These are phyloP conservation scores for Eupeodes luniger DNA, from an alignment of 2,888 invertebrate genomes.

Conservation along the genomic window DNA sequence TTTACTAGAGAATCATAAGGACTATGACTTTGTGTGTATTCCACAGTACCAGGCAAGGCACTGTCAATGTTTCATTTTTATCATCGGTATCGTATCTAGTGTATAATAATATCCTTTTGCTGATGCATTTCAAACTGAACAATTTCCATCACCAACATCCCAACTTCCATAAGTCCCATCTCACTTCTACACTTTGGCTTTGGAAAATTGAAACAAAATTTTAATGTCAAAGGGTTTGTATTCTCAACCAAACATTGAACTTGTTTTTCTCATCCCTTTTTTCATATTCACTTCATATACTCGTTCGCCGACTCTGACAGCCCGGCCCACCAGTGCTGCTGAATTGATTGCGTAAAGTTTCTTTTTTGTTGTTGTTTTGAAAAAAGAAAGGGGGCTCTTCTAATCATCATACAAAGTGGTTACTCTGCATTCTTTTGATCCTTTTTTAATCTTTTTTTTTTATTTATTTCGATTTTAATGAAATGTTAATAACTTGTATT, in stretches of 20 bases:
- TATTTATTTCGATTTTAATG: background rate
- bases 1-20: constrained; percentile 12
- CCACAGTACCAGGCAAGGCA: background rate
- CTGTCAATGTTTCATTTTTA: constrained; percentile 24
- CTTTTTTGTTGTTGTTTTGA: background rate
- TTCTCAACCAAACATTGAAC: constrained; percentile 19
- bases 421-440: constrained; percentile 68
- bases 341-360: constrained; percentile 56
- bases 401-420: constrained; percentile 73
- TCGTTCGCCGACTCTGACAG: no score
- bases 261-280: constrained; percentile 42
- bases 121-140: constrained; percentile 41
- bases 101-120: constrained; percentile 1
- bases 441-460: constrained; percentile 6
- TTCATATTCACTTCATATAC: constrained; percentile 15
- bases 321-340: background rate
- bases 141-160: constrained; percentile 5
- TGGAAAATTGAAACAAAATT: constrained; percentile 72
- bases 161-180: constrained; percentile 26
- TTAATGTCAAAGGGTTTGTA: constrained; percentile 76
- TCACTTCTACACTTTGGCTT: background rate
- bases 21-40: background rate
- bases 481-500: constrained; percentile 28
- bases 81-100: background rate
- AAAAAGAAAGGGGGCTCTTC: constrained; percentile 1